Conservation (phyloP, 1,140 invertebrate species). For the Tetramorium simillimum region DNA sequence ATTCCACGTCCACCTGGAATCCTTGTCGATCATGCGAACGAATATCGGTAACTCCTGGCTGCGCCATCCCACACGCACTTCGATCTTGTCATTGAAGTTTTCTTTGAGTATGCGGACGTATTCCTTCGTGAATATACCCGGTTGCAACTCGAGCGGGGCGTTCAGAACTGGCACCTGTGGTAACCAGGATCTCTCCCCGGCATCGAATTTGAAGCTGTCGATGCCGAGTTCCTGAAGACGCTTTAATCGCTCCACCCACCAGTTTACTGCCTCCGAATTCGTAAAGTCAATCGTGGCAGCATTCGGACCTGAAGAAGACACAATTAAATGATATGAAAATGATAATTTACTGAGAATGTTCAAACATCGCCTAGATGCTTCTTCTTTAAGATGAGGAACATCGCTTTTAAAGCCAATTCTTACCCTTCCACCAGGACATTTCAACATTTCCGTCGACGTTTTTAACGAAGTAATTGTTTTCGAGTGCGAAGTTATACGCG, state of each 20-base stretch:
- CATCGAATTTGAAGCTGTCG: constrained; percentile 97
- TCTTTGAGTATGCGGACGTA: constrained; percentile 88
- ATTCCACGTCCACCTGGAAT: constrained; percentile 91
- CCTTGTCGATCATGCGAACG: constrained; percentile 95
- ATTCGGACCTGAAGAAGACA: constrained; percentile 77
- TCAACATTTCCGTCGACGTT: constrained; percentile 86
- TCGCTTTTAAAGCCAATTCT: background rate
- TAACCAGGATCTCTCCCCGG: constrained; percentile 91
- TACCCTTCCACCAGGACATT: constrained; percentile 94
- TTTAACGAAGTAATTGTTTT: constrained; percentile 88
- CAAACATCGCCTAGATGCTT: background rate
- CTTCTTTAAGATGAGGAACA: background rate
- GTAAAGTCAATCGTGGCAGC: constrained; percentile 92
- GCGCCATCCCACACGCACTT: constrained; percentile 89
- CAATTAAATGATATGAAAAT: background rate
- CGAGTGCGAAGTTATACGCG: constrained; percentile 86
- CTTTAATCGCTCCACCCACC: constrained; percentile 90
- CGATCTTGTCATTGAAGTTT: constrained; percentile 89
- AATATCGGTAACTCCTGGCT: constrained; percentile 93
- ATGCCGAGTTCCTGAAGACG: constrained; percentile 88
- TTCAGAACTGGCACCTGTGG: constrained; percentile 86
- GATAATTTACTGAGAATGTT: background rate
- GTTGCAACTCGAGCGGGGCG: constrained; percentile 85
- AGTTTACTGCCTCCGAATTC: constrained; percentile 89
- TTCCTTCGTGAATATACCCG: constrained; percentile 87